phyloP scores from a whole-genome alignment of 2,797 vertebrate species.

The Peromyscus aztecus region DNA sequence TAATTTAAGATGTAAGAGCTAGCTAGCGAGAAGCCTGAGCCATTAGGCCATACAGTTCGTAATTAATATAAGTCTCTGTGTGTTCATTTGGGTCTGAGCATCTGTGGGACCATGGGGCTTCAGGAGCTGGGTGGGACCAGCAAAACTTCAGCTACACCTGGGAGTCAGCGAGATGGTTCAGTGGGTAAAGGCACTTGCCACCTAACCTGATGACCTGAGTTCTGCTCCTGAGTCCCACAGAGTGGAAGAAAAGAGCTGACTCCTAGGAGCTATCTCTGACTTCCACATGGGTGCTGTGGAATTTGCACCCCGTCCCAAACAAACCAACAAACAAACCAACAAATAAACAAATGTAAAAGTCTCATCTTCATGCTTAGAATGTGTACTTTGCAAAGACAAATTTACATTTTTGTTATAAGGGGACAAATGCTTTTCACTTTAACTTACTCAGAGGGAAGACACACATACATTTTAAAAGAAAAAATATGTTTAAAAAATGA shows the following conservation, averaged over 20 bases:
- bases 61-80: too few species aligned
- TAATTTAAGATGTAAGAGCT: too few species aligned
- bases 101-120: too few species aligned
- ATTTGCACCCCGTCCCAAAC: not conserved
- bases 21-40: too few species aligned
- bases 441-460: not conserved
- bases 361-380: not conserved
- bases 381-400: not conserved
- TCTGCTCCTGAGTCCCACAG: not conserved
- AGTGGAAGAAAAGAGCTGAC: not conserved
- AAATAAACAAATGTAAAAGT: not conserved
- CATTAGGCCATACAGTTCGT: too few species aligned
- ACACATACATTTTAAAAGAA: not conserved
- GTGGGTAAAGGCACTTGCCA: not conserved
- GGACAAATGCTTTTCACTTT: not conserved
- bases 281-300: not conserved
- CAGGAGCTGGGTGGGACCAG: too few species aligned
- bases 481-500: slow-evolving; percentile 11
- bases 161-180: not conserved
- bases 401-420: not conserved
- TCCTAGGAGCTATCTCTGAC: not conserved
- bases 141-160: not conserved
- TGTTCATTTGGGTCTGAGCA: too few species aligned
- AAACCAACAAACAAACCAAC: not conserved
- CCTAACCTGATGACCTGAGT: not conserved